These are phyloP conservation scores for Erebia aethiops DNA, from an alignment of 2,888 invertebrate genomes.

Conservation along the genomic window DNA sequence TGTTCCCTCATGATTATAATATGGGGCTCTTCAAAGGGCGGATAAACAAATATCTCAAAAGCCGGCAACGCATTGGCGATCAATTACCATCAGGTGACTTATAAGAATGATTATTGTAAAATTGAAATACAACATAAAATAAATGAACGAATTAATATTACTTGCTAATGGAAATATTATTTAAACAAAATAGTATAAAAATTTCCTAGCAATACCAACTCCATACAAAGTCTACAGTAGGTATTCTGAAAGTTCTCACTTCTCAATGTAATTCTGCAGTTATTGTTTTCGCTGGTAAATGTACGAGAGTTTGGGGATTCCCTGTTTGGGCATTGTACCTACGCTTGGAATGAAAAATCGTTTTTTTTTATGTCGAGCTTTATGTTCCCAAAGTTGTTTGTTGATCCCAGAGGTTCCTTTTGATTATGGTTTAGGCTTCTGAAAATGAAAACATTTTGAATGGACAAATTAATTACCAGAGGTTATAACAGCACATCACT, in stretches of 20 bases:
- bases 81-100: too few species aligned
- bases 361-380: neutral
- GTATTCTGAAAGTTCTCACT: constrained; percentile 17
- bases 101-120: too few species aligned
- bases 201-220: neutral
- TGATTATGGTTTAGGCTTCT: neutral
- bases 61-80: too few species aligned
- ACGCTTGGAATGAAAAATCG: neutral
- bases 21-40: too few species aligned
- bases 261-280: constrained; percentile 12
- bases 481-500: too few species aligned
- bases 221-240: constrained; percentile 8
- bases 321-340: constrained; percentile 15
- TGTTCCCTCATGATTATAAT: too few species aligned
- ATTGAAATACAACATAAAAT: too few species aligned
- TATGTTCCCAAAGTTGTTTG: neutral
- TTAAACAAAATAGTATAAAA: constrained; percentile 9
- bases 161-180: constrained; percentile 7
- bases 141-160: too few species aligned
- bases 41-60: too few species aligned
- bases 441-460: too few species aligned
- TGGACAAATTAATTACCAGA: too few species aligned
- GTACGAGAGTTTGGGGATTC: constrained; percentile 6
- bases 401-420: neutral
- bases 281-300: constrained; percentile 17